phyloP scores from a whole-genome alignment of 2,888 invertebrate species.

The Odontocolon sp. region DNA sequence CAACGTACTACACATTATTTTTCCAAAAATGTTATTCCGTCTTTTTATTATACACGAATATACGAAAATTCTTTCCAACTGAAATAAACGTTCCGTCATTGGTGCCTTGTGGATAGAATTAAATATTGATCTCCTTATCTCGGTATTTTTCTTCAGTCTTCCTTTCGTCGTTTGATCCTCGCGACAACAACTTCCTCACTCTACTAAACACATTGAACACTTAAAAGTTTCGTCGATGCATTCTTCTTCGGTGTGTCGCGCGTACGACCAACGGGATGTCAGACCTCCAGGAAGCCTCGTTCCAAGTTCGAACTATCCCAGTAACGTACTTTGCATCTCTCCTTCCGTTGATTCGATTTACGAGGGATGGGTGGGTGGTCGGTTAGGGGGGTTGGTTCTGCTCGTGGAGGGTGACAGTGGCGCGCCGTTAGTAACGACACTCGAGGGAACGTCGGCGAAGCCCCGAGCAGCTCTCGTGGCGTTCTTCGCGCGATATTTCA shows the following conservation, averaged over 20 bases:
- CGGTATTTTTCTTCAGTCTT: no score
- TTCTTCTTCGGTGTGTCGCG: constrained; percentile 28
- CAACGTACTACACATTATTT: no score
- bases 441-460: constrained; percentile 67
- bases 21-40: no score
- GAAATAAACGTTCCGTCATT: no score
- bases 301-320: constrained; percentile 54
- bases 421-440: constrained; percentile 73
- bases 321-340: constrained; percentile 65
- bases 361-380: constrained; percentile 50
- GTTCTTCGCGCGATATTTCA: constrained; percentile 57
- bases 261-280: background rate
- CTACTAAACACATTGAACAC: constrained; percentile 9
- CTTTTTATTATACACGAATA: no score
- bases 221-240: constrained; percentile 39
- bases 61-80: no score
- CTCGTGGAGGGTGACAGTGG: constrained; percentile 54
- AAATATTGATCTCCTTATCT: no score
- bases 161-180: background rate
- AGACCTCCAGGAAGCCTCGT: constrained; percentile 19
- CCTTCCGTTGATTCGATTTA: constrained; percentile 74
- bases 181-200: background rate
- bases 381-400: constrained; percentile 13
- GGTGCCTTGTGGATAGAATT: no score
- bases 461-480: constrained; percentile 42